Evolutionary conservation across 2,888 invertebrate genomes (phyloP).

Genomic region (Ctena decussata): DNA sequence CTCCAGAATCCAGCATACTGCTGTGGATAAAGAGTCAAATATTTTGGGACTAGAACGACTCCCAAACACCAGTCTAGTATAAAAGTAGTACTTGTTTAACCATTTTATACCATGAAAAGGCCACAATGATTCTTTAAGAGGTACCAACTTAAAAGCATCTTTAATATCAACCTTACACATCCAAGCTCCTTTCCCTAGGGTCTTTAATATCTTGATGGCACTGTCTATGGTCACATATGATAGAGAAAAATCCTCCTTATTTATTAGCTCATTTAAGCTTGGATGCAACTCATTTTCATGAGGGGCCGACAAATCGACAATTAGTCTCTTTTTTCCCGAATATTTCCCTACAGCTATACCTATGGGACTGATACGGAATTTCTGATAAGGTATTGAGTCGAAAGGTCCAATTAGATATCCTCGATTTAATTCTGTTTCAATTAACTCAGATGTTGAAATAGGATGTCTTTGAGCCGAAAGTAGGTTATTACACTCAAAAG

Average conservation of each 20-base stretch:
- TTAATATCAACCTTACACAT: constrained; percentile 57
- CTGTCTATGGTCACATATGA: constrained; percentile 60
- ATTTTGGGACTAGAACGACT: constrained; percentile 50
- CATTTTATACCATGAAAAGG: constrained; percentile 51
- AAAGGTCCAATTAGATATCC: constrained; percentile 60
- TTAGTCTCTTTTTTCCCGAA: constrained; percentile 54
- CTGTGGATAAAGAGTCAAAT: constrained; percentile 45
- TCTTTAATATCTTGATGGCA: constrained; percentile 51
- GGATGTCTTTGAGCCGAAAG: constrained; percentile 43
- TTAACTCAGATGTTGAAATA: constrained; percentile 20
- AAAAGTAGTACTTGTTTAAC: constrained; percentile 48
- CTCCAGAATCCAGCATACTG: constrained; percentile 53
- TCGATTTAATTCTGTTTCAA: constrained; percentile 50
- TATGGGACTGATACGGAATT: constrained; percentile 46
- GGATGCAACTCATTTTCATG: constrained; percentile 44
- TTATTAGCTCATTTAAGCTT: constrained; percentile 59
- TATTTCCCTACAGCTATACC: constrained; percentile 60
- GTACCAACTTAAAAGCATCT: constrained; percentile 57
- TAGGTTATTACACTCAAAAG: constrained; percentile 31
- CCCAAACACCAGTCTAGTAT: constrained; percentile 48
- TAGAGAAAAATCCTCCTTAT: too few relatives aligned
- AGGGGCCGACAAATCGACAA: constrained; percentile 61
- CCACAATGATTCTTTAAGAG: constrained; percentile 39
- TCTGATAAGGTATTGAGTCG: constrained; percentile 22
- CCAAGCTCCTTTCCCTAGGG: constrained; percentile 10